Percentiles rank a stretch among this genome's conserved stretches.
These are phyloP conservation scores for Eumaeus atala DNA, from an alignment of 1,140 invertebrate genomes.

Conservation along the genomic window DNA sequence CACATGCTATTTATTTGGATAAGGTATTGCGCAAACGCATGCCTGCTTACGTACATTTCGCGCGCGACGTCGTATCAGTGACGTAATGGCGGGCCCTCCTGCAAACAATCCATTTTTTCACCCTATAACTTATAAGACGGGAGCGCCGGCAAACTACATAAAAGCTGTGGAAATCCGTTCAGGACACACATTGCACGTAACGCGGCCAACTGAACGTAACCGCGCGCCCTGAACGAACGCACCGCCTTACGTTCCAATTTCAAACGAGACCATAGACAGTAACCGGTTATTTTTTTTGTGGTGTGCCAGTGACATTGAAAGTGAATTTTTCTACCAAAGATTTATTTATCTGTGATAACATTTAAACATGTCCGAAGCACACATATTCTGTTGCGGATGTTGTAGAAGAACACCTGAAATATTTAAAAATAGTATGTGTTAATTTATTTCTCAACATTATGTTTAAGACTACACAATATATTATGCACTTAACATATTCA, in stretches of 20 bases:
- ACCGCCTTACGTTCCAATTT: conserved; percentile 27
- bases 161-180: conserved; percentile 65
- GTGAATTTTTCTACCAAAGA: conserved; percentile 55
- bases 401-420: background rate
- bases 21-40: conserved; percentile 59
- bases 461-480: background rate
- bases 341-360: conserved; percentile 55
- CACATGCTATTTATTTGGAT: conserved; percentile 69
- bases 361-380: conserved; percentile 18
- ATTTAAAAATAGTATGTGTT: background rate
- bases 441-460: background rate
- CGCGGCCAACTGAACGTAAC: conserved; percentile 52
- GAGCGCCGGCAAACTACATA: conserved; percentile 58
- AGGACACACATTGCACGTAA: conserved; percentile 65
- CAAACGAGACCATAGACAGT: conserved; percentile 25
- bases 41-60: conserved; percentile 50
- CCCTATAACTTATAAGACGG: conserved; percentile 68
- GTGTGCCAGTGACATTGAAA: conserved; percentile 38
- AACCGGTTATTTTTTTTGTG: conserved; percentile 29
- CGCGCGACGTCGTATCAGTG: conserved; percentile 53
- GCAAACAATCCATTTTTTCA: conserved; percentile 69
- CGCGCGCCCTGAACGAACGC: conserved; percentile 42
- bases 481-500: too few relatives aligned
- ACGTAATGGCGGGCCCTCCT: conserved; percentile 58
- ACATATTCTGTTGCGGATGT: background rate